Evolutionary conservation across 2,888 invertebrate species (phyloP), one percentile per base, ranked within the genome.

Genomic region (Pyrocoelia pectoralis): DNA sequence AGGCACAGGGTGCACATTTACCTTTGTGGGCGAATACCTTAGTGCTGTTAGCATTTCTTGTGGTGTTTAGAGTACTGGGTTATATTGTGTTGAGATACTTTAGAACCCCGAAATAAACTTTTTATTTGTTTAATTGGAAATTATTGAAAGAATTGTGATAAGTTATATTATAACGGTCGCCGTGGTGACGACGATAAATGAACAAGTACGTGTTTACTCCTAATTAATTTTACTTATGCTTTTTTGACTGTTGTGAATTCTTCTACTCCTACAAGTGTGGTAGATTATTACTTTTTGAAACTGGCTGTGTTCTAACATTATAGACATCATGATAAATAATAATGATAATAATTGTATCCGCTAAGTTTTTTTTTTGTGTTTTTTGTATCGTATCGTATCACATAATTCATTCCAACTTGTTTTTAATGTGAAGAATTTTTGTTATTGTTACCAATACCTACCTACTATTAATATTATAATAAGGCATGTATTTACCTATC

Each of bases 21-120:
- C 89, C 91, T 10, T 81, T 91, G 14, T 91, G 91, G 91, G 86
- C 89, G 62, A 91, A 91, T 80, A 90, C 90, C 10, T 79, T 89
- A 61, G 88, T 91, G 52, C 83, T 92, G 63, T 75, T 91, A 72
- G 85, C 87, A 72, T 91, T 91, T 82, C 84, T 92, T 68, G 77
- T 90, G 70, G 85, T 89, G 71, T 91, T 91, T 81, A 85, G 91
- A 69, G 83, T 87, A 56, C 82, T 91, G 67, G 91, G 91, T 68
- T 92, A 92, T 79, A 81, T 89, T 69, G 90, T 91, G 67, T 82
- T 92, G 71, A 86, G 91, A 71, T 90, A 88, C 77, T 85, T 89
- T 76, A 85, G 89, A 72, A 84, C 87, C 76, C 88, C 89, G 71
- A 88, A 89, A 83, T 87, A 84, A 85, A 77, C n/a, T 49, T 46